Percentiles rank a stretch among this genome's conserved stretches.
Conservation (phyloP, 2,888 invertebrate species). For the Leptothorax acervorum region DNA sequence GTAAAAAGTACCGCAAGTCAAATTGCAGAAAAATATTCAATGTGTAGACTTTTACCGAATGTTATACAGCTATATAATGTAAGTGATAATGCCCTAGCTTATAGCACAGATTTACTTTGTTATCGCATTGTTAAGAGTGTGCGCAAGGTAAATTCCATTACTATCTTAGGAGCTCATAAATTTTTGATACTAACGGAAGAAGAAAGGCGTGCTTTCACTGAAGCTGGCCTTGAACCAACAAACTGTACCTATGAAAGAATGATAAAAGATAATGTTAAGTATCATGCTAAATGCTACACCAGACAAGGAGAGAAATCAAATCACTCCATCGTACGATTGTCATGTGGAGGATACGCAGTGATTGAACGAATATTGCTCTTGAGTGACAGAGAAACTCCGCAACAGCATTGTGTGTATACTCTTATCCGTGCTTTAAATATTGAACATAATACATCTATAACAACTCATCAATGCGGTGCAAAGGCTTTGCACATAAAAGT, state of each 20-base stretch:
- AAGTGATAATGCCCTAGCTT: background rate
- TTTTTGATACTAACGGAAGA: background rate
- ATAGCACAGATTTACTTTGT: background rate
- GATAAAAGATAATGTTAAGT: background rate
- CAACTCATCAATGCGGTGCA: background rate
- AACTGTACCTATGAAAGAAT: background rate
- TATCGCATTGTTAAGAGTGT: background rate
- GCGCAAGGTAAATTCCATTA: background rate
- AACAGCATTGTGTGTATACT: background rate
- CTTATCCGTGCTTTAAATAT: too few species aligned
- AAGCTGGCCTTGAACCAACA: background rate
- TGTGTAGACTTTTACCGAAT: background rate
- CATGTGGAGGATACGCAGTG: background rate
- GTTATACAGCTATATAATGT: background rate
- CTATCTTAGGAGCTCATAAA: background rate
- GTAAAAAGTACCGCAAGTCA: background rate
- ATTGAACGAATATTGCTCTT: background rate
- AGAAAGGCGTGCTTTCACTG: background rate
- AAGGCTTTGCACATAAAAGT: background rate
- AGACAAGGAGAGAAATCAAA: background rate
- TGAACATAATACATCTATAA: too few species aligned
- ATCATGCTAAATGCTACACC: background rate
- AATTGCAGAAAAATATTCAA: background rate
- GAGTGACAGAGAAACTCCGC: background rate
- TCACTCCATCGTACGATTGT: background rate